Conservation (phyloP, 2,113 vertebrate genomes). For the Cynocephalus volans region DNA sequence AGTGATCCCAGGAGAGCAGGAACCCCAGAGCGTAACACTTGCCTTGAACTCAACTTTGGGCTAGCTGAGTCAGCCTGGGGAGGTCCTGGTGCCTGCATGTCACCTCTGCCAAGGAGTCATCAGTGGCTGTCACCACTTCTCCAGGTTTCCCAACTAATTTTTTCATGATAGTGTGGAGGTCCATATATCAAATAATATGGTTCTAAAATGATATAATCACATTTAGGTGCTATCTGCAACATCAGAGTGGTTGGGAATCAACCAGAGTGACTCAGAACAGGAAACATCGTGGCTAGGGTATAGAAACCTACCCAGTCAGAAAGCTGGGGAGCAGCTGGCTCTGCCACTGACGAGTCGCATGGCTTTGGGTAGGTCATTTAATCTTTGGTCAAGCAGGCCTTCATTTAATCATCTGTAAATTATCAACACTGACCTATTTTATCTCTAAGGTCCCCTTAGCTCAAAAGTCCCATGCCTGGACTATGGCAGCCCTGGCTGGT, state of each 20-base stretch:
- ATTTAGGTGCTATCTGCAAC: neutral
- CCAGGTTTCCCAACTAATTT: neutral
- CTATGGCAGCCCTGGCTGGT: neutral
- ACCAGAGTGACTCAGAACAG: neutral
- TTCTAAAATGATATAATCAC: neutral
- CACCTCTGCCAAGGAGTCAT: neutral
- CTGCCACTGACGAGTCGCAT: neutral
- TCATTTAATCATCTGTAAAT: neutral
- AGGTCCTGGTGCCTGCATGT: neutral
- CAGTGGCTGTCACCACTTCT: neutral
- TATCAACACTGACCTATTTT: neutral
- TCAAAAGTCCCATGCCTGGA: neutral
- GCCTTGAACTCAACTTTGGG: neutral
- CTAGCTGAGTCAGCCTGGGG: neutral
- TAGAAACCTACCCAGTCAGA: neutral
- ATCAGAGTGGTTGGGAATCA: neutral
- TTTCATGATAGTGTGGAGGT: neutral
- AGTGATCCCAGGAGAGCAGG: neutral
- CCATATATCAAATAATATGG: neutral
- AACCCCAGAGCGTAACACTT: neutral
- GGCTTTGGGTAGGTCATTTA: neutral
- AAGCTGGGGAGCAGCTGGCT: neutral
- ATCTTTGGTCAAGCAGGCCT: neutral
- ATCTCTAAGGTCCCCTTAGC: neutral
- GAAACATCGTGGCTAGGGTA: neutral